Base-by-base conservation (phyloP, 2,888 invertebrate genomes). In the Portevinia maculata region DNA sequence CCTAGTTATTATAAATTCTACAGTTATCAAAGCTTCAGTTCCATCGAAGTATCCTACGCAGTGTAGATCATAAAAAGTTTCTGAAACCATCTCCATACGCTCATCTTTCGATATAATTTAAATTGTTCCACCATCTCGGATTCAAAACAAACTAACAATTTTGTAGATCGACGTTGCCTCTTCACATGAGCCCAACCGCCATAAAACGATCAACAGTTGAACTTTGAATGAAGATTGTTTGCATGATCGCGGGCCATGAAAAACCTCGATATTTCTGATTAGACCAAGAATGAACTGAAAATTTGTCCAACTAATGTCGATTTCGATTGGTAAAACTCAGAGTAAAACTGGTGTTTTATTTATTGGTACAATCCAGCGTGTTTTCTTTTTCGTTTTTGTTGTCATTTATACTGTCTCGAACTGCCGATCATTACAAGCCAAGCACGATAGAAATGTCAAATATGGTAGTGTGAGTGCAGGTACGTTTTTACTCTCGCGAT, bases 1-100 rank as follows among this genome's bases (percentile, higher is more conserved):
- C 53, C 34, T 52, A 78, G 17, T 84, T 84, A 15, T 84, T 84
- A 28, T 62, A 74, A 9, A 84, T 81, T 46, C 71, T 69, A 4
- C 65, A 55, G 21, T 84, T 71, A 30, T 84, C 67, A 11, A 81
- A 65, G 37, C 70, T 74, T 9, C 7, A n/a, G 15, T 15, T 39
- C 15, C 5, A 39, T n/a, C 15, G n/a, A n/a, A n/a, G 6, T 4
- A 39, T n/a, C 39, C 39, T 2, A 39, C 39, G 15, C 7, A 15
- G 39, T 39, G 15, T n/a, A 39, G 13, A 2, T 39, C 39, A 39
- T 39, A 15, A 39, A 15, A n/a, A 13, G 15, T 39, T 39, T 15
- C 7, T n/a, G 15, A 60, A 37, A 55, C 34, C 21, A 21, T 21
- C 5, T 21, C 21, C 39, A 24, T 57, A 6, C 39, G 37, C 39